Evolutionary conservation across 1,140 invertebrate species (phyloP), one percentile per base, ranked within the genome.

Genomic region (Cardiocondyla obscurior): DNA sequence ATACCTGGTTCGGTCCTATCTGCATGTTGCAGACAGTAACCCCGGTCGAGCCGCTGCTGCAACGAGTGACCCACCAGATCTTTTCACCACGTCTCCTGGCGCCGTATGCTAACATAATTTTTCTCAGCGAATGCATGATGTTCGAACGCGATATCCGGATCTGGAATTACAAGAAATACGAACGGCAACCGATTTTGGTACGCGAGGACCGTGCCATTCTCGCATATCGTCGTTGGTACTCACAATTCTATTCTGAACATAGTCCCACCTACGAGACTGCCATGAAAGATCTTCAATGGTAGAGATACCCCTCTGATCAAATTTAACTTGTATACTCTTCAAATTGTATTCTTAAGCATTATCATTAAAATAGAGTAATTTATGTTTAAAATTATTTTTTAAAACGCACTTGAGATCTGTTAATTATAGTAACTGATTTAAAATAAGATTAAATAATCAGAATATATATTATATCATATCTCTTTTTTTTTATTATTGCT

Each of bases 131-230:
- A 94, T 96, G 96, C 14, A 93, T 96, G 22, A 97, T 97, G 97
- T 96, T 99, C 89, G 96, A 98, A 91, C 94, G 98, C 3, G 98
- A 99, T 90, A 96, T 98, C 0, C 95, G 95, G 76, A 96, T 99
- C 5, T 99, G 98, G 98, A 98, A 98, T 90, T 96, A 97, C 93
- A 99, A 99, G 90, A 95, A 94, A 49, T 98, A 96, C 91, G 91
- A 96, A 0, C 95, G 94, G 57, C 95, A 95, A 33, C 98, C 98
- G 0, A 84, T 96, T 0, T 94, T 98, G 36, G 96, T 97, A 0
- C 96, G 95, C 83, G 96, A 98, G 86, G 98, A 99, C 90, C 94
- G 94, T 22, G 93, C 96, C 0, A 96, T 99, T 0, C 94, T 95
- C 2, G 94, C 95, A 16, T 98, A 97, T 91, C 94, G 98, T 6